Evolutionary conservation across 64 coral and sea anemone species (phyloP), one percentile per base, ranked within the genome.

Genomic region (Montipora sp.): DNA sequence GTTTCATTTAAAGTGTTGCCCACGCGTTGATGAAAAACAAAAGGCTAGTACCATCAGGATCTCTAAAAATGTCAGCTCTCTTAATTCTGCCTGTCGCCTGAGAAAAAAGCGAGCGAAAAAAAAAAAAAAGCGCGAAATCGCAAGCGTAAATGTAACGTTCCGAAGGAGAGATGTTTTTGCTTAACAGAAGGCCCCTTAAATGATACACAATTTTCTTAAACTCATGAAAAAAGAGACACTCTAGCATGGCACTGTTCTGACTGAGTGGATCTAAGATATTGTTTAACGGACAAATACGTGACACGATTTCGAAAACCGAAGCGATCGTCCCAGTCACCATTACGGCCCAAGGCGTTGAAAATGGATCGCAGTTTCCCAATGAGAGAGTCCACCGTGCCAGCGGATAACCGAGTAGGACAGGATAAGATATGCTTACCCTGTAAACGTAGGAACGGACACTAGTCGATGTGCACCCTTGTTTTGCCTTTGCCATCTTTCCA

Each of bases 401-500:
- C 75, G 22, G 91, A 51, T 12, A 93, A 76, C 8, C 91, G 53
- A 73, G 51, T 79, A 19, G 75, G 76, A 51, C 78, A 83, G 47
- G 22, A 13, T 77, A 72, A 92, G 19, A 23, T 18, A 3, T 59
- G 14, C 49, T 5, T 45, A 10, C 83, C 50, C 15, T 12, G 22
- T 47, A 58, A 67, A 7, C 83, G 76, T 4, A 68, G 24, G 51
- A 73, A 88, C 14, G 7, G n/a, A 78, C 83, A 88, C 7, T 3
- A 18, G 15, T 93, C 49, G 7, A 2, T 13, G 78, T 95, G 88
- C 7, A 95, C 88, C 72, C 49, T 21, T 13, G 93, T 95, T 75
- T 79, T 87, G 46, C 89, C 81, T 48, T 84, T 80, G 0, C 20
- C 11, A 44, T 95, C 88, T 83, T 95, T 95, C 88, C 93, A 95